These are phyloP conservation scores for Exocentrus adspersus DNA, from an alignment of 2,888 invertebrate genomes.

Conservation along the genomic window DNA sequence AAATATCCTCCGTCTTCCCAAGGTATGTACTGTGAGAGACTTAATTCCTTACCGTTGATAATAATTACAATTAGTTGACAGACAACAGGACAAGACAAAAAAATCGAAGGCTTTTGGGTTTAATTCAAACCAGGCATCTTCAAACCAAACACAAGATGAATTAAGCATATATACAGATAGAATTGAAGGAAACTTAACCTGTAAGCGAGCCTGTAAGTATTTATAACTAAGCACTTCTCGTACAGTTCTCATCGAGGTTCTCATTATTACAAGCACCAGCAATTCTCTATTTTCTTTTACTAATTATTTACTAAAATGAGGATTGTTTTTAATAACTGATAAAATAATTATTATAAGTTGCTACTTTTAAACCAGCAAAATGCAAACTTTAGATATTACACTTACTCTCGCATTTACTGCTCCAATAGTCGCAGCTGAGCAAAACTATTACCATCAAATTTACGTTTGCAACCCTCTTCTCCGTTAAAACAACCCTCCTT, in stretches of 20 bases:
- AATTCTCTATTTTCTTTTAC: too few relatives aligned
- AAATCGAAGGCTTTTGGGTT: conserved; percentile 26
- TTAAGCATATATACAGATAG: conserved; percentile 26
- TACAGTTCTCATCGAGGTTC: not conserved
- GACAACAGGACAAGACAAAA: conserved; percentile 23
- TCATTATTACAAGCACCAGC: too few relatives aligned
- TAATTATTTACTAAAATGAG: too few relatives aligned
- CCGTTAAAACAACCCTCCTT: conserved; percentile 5
- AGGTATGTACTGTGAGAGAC: too few relatives aligned
- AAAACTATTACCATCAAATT: conserved; percentile 2
- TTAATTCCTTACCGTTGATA: conserved; percentile 3
- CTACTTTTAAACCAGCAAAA: too few relatives aligned
- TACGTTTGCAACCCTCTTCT: conserved; percentile 11
- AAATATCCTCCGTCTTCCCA: too few relatives aligned
- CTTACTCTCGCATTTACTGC: conserved; percentile 5
- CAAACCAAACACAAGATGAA: conserved; percentile 19
- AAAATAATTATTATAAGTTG: too few relatives aligned
- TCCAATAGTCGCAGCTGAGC: conserved; percentile 15
- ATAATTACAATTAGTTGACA: conserved; percentile 25
- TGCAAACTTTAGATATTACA: too few relatives aligned
- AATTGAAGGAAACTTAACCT: too few relatives aligned
- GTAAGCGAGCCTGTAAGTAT: too few relatives aligned
- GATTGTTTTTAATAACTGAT: too few relatives aligned
- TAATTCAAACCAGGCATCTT: conserved; percentile 20
- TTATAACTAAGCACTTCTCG: not conserved